Conservation (phyloP, 2,113 vertebrate genomes). For the Pseudorhombus dupliciocellatus region DNA sequence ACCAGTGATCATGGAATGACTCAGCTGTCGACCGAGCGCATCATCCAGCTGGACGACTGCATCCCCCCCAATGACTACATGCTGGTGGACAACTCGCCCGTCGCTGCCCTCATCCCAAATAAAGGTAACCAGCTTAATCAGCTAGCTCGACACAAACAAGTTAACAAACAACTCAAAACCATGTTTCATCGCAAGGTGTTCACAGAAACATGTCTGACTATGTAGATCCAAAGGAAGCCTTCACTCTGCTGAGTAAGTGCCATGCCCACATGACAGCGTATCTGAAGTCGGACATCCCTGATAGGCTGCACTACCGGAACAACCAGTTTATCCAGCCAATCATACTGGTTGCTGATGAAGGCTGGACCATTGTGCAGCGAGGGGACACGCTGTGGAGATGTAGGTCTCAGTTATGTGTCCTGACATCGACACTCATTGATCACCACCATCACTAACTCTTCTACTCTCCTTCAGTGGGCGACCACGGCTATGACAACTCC, state of each 20-base stretch:
- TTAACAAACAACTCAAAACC: background rate
- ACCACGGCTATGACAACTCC: conserved; percentile 94
- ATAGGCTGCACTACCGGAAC: conserved; percentile 88
- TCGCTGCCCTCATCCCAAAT: conserved; percentile 87
- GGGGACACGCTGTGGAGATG: conserved; percentile 76
- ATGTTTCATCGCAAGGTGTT: background rate
- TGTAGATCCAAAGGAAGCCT: conserved; percentile 47
- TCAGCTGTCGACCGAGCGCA: conserved; percentile 85
- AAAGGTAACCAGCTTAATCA: conserved; percentile 67
- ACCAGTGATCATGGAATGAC: conserved; percentile 99
- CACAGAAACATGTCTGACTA: background rate
- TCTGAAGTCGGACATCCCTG: conserved; percentile 88
- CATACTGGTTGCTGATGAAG: conserved; percentile 92
- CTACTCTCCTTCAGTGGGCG: conserved; percentile 85
- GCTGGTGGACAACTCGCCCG: conserved; percentile 84
- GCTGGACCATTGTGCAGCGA: conserved; percentile 90
- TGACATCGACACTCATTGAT: too few species aligned
- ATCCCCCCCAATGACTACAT: conserved; percentile 80
- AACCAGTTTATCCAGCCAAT: conserved; percentile 89
- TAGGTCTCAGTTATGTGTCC: conserved; percentile 63
- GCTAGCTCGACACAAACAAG: too few species aligned
- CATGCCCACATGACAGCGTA: conserved; percentile 86
- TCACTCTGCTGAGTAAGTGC: conserved; percentile 81
- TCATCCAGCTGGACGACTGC: conserved; percentile 87
- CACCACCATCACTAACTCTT: background rate